Evolutionary conservation across 92 coral and sea anemone genomes (phyloP), one percentile per base, ranked within the genome.

Genomic region (Phenganax marumi): DNA sequence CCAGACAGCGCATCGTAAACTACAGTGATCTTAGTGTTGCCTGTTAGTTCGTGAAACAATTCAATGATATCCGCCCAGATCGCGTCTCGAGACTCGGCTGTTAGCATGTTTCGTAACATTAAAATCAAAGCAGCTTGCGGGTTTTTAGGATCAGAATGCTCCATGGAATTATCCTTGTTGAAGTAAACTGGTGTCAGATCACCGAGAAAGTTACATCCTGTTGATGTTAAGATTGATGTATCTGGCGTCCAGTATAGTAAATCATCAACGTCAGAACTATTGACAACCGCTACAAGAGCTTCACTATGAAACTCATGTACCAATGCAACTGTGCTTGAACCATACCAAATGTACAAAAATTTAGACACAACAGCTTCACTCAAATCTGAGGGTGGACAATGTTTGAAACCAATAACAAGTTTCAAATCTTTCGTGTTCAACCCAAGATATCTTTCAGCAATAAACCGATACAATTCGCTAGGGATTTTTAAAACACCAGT

Each of bases 31-130:
- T 90, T 85, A 69, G 92, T 85, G 22, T 87, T 90, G 6, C 97
- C 97, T 50, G 89, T 89, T 48, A 93, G 87, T 70, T 93, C 92
- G 24, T 90, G 91, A 65, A 93, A 93, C 74, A 93, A 80, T 3
- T 50, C 72, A 49, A 78, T 78, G 19, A 78, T 52, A n/a, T 78
- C 73, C 11, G 65, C 60, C 83, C 83, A 78, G 73, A 78, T 61
- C 3, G 73, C 46, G 73, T 78, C 83, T 2, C 83, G 83, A 33
- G 73, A 78, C 51, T 60, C 65, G 17, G 25, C 73, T 33, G 83
- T 55, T 19, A 78, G 53, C 8, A 47, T 61, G 24, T 78, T 78
- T 47, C 83, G 39, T 2, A 78, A 58, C 6, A 72, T 72, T 11
- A 61, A 72, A 46, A 78, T 78, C 12, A 78, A 10, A 26, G 26